Evolutionary conservation across 1,140 invertebrate genomes (phyloP).

Genomic region (Ericerus pela): DNA sequence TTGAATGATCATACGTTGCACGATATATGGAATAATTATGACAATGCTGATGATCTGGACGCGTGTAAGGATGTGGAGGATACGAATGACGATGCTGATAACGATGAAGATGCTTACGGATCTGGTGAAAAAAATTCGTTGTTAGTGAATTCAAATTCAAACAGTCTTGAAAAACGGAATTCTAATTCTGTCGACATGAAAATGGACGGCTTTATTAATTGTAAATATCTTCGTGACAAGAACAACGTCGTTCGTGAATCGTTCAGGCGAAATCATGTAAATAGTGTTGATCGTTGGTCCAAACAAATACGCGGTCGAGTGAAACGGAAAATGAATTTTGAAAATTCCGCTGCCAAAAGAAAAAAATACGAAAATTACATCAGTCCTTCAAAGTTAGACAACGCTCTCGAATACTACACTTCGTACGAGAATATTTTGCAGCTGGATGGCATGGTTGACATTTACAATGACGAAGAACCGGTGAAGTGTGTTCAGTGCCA

Average conservation of each 20-base stretch:
- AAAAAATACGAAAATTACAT: not conserved
- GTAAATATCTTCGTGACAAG: not conserved
- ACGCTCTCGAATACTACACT: too few relatives aligned
- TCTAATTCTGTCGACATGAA: too few relatives aligned
- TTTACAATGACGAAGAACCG: conserved; percentile 38
- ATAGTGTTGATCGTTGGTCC: not conserved
- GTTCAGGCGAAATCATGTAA: not conserved
- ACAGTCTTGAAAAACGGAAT: too few relatives aligned
- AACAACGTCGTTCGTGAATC: not conserved
- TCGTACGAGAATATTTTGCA: conserved; percentile 39
- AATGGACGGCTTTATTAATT: not conserved
- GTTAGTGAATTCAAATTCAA: too few relatives aligned
- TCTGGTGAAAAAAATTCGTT: too few relatives aligned
- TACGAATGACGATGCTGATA: not conserved
- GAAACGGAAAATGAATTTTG: conserved; percentile 6
- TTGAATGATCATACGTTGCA: conserved; percentile 69
- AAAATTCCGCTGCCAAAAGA: conserved; percentile 2
- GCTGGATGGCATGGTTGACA: conserved; percentile 56
- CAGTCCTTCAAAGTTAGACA: too few relatives aligned
- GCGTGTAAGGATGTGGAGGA: not conserved
- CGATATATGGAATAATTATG: conserved; percentile 40
- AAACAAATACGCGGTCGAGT: conserved; percentile 12
- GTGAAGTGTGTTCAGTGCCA: conserved; percentile 77
- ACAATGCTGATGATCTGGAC: conserved; percentile 22
- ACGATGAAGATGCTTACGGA: not conserved